Percentiles rank a stretch among this genome's conserved stretches.
Evolutionary conservation across 2,797 vertebrate species (phyloP).

Genomic region (Oryzias sinensis): DNA sequence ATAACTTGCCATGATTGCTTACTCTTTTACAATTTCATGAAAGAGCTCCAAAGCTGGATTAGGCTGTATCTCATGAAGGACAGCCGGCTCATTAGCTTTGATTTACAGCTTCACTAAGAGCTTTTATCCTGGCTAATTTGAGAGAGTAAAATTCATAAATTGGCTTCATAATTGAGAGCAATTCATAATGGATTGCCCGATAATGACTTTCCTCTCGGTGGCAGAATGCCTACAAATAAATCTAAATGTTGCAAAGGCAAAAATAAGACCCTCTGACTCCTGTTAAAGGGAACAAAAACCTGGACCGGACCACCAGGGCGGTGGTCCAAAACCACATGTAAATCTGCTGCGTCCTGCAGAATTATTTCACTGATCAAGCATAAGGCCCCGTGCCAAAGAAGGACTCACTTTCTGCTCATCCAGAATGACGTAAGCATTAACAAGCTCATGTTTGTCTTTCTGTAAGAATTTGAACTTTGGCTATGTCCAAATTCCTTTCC

Average conservation of each 20-base stretch:
- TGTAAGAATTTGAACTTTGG: no score
- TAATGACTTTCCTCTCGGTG: conserved; percentile 28
- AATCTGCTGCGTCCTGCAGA: no score
- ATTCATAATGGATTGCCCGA: conserved; percentile 16
- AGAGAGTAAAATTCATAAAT: conserved; percentile 53
- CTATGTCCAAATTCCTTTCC: no score
- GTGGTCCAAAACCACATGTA: neutral
- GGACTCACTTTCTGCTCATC: no score
- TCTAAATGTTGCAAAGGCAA: conserved; percentile 25
- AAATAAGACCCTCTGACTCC: neutral
- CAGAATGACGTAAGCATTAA: no score
- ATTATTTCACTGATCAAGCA: neutral
- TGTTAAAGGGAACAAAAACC: neutral
- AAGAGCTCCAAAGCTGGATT: conserved; percentile 46
- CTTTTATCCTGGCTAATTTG: conserved; percentile 32
- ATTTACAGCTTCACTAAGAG: conserved; percentile 41
- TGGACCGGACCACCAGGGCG: neutral
- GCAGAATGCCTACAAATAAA: conserved; percentile 16
- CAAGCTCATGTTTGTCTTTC: no score
- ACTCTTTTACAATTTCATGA: conserved; percentile 32
- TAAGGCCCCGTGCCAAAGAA: no score
- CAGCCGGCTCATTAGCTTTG: conserved; percentile 34
- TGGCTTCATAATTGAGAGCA: conserved; percentile 42
- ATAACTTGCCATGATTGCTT: conserved; percentile 32
- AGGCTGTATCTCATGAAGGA: conserved; percentile 37